Percentiles rank a stretch among this genome's conserved stretches.
These are phyloP conservation scores for Hemicrepidius hirtus DNA, from an alignment of 2,888 invertebrate species.

Conservation along the genomic window DNA sequence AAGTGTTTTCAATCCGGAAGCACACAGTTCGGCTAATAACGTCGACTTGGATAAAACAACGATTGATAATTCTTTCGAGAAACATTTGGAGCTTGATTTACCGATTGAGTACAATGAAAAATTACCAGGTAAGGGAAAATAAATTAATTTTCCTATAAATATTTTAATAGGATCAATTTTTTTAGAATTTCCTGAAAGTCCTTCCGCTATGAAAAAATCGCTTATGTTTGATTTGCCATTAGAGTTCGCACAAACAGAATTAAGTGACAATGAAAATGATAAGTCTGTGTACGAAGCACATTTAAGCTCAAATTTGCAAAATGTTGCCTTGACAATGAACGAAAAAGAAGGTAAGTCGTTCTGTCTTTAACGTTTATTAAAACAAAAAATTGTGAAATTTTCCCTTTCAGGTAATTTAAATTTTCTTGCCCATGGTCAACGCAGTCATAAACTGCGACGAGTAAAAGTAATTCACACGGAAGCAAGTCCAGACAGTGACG, in stretches of 20 bases:
- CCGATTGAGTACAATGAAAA: slow-evolving; percentile 64
- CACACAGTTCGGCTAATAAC: slow-evolving; percentile 63
- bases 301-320: slow-evolving; percentile 72
- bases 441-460: slow-evolving; percentile 69
- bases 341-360: slow-evolving; percentile 69
- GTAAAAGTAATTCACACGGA: slow-evolving; percentile 67
- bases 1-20: slow-evolving; percentile 64
- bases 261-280: slow-evolving; percentile 73
- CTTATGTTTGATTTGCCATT: slow-evolving; percentile 76
- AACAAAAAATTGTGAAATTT: too few relatives aligned
- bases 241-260: slow-evolving; percentile 71
- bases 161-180: too few relatives aligned
- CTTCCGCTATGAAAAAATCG: slow-evolving; percentile 74
- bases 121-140: slow-evolving; percentile 62
- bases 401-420: slow-evolving; percentile 67
- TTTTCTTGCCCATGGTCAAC: slow-evolving; percentile 69
- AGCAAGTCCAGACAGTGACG: slow-evolving; percentile 66
- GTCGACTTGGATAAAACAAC: slow-evolving; percentile 50
- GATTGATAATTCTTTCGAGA: slow-evolving; percentile 59
- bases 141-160: background rate
- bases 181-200: slow-evolving; percentile 75
- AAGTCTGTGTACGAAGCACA: slow-evolving; percentile 73
- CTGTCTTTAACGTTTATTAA: slow-evolving; percentile 14
- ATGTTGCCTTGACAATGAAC: slow-evolving; percentile 72
- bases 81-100: slow-evolving; percentile 61